These are phyloP conservation scores for Equus quagga DNA, from an alignment of 2,113 vertebrate genomes.

Conservation along the genomic window DNA sequence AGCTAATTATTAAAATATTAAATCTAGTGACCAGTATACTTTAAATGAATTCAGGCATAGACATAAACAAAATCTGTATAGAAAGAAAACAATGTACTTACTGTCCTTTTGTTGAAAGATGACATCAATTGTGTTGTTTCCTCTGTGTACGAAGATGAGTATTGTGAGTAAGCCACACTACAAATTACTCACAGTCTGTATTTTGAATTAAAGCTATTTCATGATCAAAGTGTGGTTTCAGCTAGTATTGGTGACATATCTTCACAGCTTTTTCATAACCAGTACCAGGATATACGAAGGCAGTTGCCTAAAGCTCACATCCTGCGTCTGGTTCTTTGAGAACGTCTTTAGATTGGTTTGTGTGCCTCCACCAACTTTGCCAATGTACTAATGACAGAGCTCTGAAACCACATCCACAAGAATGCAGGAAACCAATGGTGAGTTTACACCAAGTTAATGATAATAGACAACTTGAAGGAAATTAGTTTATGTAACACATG, in stretches of 20 bases:
- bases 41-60: neutral
- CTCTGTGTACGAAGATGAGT: neutral
- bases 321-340: neutral
- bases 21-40: neutral
- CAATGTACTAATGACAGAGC: neutral
- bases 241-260: neutral
- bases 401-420: slow-evolving; percentile 2
- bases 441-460: neutral
- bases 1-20: slow-evolving; percentile 20
- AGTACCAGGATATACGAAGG: neutral
- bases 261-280: neutral
- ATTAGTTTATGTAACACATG: neutral
- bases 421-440: neutral
- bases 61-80: neutral
- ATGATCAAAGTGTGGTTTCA: neutral
- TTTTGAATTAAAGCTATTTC: neutral
- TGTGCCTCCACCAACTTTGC: neutral
- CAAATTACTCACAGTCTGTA: neutral
- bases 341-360: neutral
- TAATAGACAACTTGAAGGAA: neutral
- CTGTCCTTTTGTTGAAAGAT: neutral
- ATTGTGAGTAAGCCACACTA: neutral
- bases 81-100: neutral
- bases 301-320: neutral
- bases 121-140: neutral